Evolutionary conservation across 2,888 invertebrate species (phyloP).

Genomic region (Cyclophora punctaria): DNA sequence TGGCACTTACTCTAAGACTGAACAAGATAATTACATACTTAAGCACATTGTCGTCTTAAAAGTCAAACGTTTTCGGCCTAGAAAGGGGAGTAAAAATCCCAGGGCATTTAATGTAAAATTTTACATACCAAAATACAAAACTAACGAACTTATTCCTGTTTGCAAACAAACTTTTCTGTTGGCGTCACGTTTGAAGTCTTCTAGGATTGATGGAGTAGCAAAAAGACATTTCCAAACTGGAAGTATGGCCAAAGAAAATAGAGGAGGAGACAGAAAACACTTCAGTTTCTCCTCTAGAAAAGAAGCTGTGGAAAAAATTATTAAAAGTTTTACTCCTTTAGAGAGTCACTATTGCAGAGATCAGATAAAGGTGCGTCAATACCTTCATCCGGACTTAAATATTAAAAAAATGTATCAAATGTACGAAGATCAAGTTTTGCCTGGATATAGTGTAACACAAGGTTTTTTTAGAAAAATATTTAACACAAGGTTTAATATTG

Average conservation of each 20-base stretch:
- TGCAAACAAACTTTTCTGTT: background rate
- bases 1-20: conserved; percentile 1
- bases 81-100: conserved; percentile 4
- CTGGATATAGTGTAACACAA: conserved; percentile 6
- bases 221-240: conserved; percentile 9
- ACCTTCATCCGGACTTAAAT: background rate
- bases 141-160: too few relatives aligned
- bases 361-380: background rate
- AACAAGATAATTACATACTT: conserved; percentile 4
- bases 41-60: conserved; percentile 1
- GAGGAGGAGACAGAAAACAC: conserved; percentile 12
- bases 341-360: conserved; percentile 1
- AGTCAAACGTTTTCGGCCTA: conserved; percentile 4
- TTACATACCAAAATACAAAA: conserved; percentile 1
- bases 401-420: background rate
- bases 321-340: conserved; percentile 2
- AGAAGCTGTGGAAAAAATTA: conserved; percentile 8
- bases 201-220: conserved; percentile 8
- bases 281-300: background rate
- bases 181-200: background rate
- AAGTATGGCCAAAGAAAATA: conserved; percentile 7
- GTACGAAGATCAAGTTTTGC: background rate
- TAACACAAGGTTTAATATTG: conserved; percentile 11
- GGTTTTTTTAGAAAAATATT: conserved; percentile 16
- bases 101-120: conserved; percentile 3